A percentile compares a stretch with the other conserved stretches of the same genome.
Conservation (phyloP, 2,797 vertebrate genomes). For the Chelon labrosus region DNA sequence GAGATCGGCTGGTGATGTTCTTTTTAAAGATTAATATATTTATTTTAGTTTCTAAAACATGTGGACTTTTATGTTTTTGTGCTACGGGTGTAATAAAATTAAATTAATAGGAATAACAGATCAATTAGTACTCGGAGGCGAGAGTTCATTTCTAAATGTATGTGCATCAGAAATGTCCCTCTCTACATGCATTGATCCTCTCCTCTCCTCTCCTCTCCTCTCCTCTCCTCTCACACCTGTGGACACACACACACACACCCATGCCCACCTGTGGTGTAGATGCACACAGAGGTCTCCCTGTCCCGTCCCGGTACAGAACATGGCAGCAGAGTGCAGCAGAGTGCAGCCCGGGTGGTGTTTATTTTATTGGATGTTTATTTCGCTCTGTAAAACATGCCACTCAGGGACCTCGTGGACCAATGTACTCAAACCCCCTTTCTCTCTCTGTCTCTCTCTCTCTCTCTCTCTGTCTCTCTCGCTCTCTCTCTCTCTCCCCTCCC, state of each 20-base stretch:
- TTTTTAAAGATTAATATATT: too few relatives aligned
- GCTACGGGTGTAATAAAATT: too few relatives aligned
- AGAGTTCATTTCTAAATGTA: too few relatives aligned
- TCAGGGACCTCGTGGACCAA: constrained; percentile 74
- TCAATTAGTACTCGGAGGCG: too few relatives aligned
- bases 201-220: too few relatives aligned
- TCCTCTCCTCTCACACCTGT: constrained; percentile 28
- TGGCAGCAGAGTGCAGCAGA: constrained; percentile 59
- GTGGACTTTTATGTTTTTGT: too few relatives aligned
- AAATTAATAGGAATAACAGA: too few relatives aligned
- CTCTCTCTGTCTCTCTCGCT: too few relatives aligned
- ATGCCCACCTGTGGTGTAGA: background rate
- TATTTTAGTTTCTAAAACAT: too few relatives aligned
- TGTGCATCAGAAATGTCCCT: too few relatives aligned
- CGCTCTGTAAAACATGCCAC: constrained; percentile 82
- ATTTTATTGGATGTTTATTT: constrained; percentile 88
- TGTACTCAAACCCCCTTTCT: constrained; percentile 50
- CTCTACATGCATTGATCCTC: too few relatives aligned
- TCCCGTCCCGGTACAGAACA: constrained; percentile 49
- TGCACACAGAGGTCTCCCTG: constrained; percentile 38
- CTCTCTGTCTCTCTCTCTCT: constrained; percentile 22
- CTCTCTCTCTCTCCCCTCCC: constrained; percentile 58
- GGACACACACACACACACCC: constrained; percentile 13
- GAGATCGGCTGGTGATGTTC: too few relatives aligned
- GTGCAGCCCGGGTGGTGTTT: constrained; percentile 77